These are phyloP conservation scores for Lucilia sericata DNA, from an alignment of 1,140 invertebrate species.

Conservation along the genomic window DNA sequence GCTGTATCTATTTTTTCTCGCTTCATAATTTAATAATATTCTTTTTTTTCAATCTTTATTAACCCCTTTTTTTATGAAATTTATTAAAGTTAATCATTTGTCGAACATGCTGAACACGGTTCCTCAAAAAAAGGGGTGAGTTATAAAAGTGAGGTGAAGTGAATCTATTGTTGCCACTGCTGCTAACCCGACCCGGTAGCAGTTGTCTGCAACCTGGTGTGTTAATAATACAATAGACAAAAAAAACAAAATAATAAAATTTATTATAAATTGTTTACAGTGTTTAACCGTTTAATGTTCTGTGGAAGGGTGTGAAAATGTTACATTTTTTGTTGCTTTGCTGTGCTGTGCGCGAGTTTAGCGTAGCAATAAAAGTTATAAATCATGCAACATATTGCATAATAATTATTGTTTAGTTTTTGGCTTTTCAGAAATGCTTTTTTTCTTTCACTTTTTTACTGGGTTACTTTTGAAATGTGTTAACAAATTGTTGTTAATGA, in stretches of 20 bases:
- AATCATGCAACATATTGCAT: slow-evolving; percentile 67
- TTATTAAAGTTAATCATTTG: slow-evolving; percentile 40
- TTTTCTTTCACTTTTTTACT: no score
- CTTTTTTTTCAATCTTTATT: not conserved
- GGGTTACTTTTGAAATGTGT: no score
- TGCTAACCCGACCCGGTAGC: not conserved
- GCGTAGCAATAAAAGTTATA: slow-evolving; percentile 54
- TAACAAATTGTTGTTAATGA: no score
- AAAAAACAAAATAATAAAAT: slow-evolving; percentile 18
- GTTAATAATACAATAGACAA: not conserved
- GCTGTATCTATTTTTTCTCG: not conserved
- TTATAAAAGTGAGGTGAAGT: not conserved
- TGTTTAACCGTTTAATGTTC: slow-evolving; percentile 32
- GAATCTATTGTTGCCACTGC: not conserved
- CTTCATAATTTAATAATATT: not conserved
- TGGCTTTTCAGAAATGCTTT: not conserved
- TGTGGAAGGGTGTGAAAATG: slow-evolving; percentile 28
- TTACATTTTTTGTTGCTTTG: not conserved
- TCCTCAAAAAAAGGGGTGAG: slow-evolving; percentile 32
- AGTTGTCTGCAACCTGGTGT: slow-evolving; percentile 28
- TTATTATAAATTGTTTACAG: slow-evolving; percentile 43
- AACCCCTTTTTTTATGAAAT: slow-evolving; percentile 34
- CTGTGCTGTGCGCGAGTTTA: not conserved
- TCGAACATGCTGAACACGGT: not conserved
- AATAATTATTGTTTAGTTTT: slow-evolving; percentile 58